Conservation (phyloP, 2,888 invertebrate species). For the Pheosia tremula region DNA sequence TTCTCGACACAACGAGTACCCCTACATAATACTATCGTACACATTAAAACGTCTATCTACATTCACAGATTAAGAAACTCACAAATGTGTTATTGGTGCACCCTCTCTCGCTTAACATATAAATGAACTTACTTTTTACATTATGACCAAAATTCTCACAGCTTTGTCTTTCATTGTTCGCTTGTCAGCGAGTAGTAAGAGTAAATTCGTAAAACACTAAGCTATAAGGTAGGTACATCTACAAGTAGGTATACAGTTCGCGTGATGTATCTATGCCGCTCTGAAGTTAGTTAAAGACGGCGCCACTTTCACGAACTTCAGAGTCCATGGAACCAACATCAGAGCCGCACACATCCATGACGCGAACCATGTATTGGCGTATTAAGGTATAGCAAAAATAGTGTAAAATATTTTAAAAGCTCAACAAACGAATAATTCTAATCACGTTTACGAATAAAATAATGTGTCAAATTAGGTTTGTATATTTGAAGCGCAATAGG, state of each 20-base stretch:
- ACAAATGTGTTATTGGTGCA: constrained; percentile 52
- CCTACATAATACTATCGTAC: constrained; percentile 39
- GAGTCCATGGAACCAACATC: too few species aligned
- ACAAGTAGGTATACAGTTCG: constrained; percentile 38
- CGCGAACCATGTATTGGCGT: constrained; percentile 52
- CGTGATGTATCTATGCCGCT: too few species aligned
- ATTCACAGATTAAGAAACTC: constrained; percentile 57
- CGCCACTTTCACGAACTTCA: too few species aligned
- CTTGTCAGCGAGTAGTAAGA: constrained; percentile 76
- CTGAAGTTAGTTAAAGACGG: too few species aligned
- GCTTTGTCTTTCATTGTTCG: constrained; percentile 85
- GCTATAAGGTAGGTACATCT: constrained; percentile 65
- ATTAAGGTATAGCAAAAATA: constrained; percentile 17
- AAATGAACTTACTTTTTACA: constrained; percentile 81
- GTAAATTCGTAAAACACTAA: constrained; percentile 80
- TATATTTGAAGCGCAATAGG: too few species aligned
- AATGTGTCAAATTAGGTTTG: too few species aligned
- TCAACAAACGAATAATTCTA: too few species aligned
- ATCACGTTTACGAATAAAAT: too few species aligned
- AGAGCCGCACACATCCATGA: too few species aligned
- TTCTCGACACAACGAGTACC: constrained; percentile 33
- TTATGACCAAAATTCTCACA: constrained; percentile 83
- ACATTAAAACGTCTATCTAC: constrained; percentile 52
- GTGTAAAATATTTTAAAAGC: too few species aligned
- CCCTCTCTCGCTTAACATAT: constrained; percentile 66